Evolutionary conservation across 2,113 vertebrate species (phyloP), one percentile per base, ranked within the genome.

Genomic region (Amia ocellicauda): DNA sequence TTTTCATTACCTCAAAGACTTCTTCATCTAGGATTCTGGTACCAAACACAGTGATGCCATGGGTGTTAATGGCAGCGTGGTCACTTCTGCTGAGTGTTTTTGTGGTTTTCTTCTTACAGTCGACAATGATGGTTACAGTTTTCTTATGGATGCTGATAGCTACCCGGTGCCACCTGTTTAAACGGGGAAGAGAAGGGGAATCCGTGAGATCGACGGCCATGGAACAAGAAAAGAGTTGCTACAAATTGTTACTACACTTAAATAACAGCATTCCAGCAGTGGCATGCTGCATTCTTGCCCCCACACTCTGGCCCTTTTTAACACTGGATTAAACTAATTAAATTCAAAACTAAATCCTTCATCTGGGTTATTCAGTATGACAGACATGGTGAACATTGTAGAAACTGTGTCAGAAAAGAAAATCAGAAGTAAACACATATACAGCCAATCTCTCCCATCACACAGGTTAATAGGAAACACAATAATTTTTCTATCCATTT

Each of bases 71-170:
- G 60, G 89, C 61, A 5, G 91, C 71, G n/a, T 69, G 87, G 70
- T 94, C 89, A 69, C 93, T 95, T 83, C 97, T 90, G 31, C 75
- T 88, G 24, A 99, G 93, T 43, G 91, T 79, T 74, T 94, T 94
- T 70, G 88, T 91, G 60, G 91, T 80, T 82, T 93, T 98, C 82
- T 93, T 97, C 75, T 93, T 97, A 82, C 97, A 99, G 74, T 99
- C 96, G 49, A 96, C 90, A 65, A 96, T 92, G 86, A 99, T 92
- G n/a, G 95, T 98, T 79, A 95, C 93, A 11, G 85, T 93, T 80
- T 94, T 93, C 85, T 95, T 94, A 83, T 99, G 94, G 70, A 99
- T 93, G 1, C 97, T 99, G 80, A 99, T 95, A 51, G 94, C 96
- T 42, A 99, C 88, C 42, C 95, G 92, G 79, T 98, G 97, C 97